These are phyloP conservation scores for Coronaproctus castanopsis DNA, from an alignment of 2,888 invertebrate genomes.

Conservation along the genomic window DNA sequence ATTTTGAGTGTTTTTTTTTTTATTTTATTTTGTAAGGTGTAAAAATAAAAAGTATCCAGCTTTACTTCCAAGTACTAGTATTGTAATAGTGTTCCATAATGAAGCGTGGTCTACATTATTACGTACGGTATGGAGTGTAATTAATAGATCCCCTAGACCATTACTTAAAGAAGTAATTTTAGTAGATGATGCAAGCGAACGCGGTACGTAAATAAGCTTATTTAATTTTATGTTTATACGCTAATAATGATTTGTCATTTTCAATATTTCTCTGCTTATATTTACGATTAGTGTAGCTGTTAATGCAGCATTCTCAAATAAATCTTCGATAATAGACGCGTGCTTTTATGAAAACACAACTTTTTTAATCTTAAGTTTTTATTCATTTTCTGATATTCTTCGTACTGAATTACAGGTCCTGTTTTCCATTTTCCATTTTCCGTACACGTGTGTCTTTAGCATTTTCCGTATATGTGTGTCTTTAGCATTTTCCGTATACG, in stretches of 20 bases:
- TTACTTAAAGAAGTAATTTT: slow-evolving; percentile 85
- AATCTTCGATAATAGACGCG: no score
- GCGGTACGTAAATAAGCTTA: slow-evolving; percentile 36
- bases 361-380: no score
- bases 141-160: slow-evolving; percentile 74
- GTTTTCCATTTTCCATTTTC: no score
- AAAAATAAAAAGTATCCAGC: slow-evolving; percentile 55
- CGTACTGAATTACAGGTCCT: no score
- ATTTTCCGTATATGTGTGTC: no score
- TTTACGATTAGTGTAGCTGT: neutral
- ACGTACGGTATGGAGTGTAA: slow-evolving; percentile 90
- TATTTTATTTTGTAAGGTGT: no score
- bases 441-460: no score
- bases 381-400: no score
- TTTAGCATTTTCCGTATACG: no score
- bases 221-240: neutral
- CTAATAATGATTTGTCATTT: neutral
- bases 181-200: slow-evolving; percentile 93
- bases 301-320: neutral
- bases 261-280: neutral
- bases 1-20: no score
- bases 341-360: no score
- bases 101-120: slow-evolving; percentile 95
- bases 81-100: slow-evolving; percentile 98
- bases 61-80: slow-evolving; percentile 74